These are phyloP conservation scores for Pheosia tremula DNA, from an alignment of 2,888 invertebrate species.

Conservation along the genomic window DNA sequence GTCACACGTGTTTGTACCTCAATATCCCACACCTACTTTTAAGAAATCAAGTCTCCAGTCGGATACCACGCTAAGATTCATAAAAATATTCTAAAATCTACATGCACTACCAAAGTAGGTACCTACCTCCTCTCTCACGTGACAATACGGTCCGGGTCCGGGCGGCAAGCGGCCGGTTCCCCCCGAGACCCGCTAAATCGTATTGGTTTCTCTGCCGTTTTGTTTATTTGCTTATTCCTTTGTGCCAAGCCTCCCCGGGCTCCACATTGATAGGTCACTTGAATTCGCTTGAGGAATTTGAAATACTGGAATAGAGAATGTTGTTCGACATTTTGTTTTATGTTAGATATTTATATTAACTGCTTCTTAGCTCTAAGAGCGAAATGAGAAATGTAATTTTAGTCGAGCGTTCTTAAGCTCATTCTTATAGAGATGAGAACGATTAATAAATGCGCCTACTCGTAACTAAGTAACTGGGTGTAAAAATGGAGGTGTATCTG, in stretches of 20 bases:
- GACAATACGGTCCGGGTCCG: constrained; percentile 61
- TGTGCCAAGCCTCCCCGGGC: constrained; percentile 27
- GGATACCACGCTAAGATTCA: too few relatives aligned
- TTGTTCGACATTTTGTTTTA: background rate
- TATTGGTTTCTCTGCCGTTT: constrained; percentile 67
- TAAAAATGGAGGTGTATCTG: too few relatives aligned
- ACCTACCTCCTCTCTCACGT: constrained; percentile 29
- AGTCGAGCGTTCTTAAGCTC: too few relatives aligned
- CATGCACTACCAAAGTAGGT: background rate
- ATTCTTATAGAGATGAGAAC: too few relatives aligned
- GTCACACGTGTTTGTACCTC: too few relatives aligned
- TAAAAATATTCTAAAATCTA: background rate
- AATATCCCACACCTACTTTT: too few relatives aligned
- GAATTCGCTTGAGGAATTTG: constrained; percentile 25
- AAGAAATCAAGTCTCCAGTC: too few relatives aligned
- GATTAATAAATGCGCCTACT: too few relatives aligned
- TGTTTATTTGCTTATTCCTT: constrained; percentile 61
- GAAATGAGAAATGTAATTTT: too few relatives aligned
- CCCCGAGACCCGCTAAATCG: constrained; percentile 69
- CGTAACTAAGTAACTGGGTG: too few relatives aligned
- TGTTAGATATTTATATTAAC: too few relatives aligned
- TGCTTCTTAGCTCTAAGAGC: too few relatives aligned
- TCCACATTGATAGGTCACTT: constrained; percentile 35
- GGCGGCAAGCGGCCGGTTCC: constrained; percentile 52
- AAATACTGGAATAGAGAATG: constrained; percentile 1